Evolutionary conservation across 1,140 invertebrate genomes (phyloP).

Genomic region (Limonius californicus): DNA sequence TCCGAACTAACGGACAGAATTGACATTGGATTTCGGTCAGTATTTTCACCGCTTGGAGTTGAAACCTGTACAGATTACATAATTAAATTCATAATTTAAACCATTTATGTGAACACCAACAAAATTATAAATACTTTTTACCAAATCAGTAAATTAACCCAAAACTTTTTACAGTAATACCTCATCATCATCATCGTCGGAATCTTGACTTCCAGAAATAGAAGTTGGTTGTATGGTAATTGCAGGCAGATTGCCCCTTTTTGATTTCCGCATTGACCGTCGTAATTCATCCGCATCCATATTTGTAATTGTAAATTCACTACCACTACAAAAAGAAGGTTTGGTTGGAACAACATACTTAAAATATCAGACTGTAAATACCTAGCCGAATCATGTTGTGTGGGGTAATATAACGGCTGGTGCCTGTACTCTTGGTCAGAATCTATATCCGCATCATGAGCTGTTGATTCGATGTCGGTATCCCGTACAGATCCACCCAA

Average conservation of each 20-base stretch:
- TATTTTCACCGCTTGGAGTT: slow-evolving; percentile 71
- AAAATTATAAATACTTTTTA: no score
- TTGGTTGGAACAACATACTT: background rate
- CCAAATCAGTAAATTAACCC: slow-evolving; percentile 4
- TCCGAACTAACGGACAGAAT: slow-evolving; percentile 69
- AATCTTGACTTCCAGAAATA: slow-evolving; percentile 70
- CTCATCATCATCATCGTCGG: slow-evolving; percentile 73
- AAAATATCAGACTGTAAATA: slow-evolving; percentile 4
- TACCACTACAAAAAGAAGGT: slow-evolving; percentile 46
- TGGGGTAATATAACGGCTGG: slow-evolving; percentile 53
- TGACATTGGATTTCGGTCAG: slow-evolving; percentile 59
- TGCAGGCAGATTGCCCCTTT: slow-evolving; percentile 36
- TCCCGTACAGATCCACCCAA: slow-evolving; percentile 27
- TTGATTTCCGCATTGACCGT: slow-evolving; percentile 67
- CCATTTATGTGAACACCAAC: background rate
- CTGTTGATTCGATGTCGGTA: slow-evolving; percentile 70
- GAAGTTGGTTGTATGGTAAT: slow-evolving; percentile 50
- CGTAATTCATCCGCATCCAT: slow-evolving; percentile 81
- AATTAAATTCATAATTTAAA: background rate
- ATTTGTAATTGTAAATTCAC: slow-evolving; percentile 81
- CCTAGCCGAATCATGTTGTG: slow-evolving; percentile 48
- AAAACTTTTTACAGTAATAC: slow-evolving; percentile 38
- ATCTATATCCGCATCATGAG: slow-evolving; percentile 83
- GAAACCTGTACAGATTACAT: slow-evolving; percentile 49
- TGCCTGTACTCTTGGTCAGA: slow-evolving; percentile 60